These are phyloP conservation scores for Thumatha senex DNA, from an alignment of 2,888 invertebrate genomes.

Conservation along the genomic window DNA sequence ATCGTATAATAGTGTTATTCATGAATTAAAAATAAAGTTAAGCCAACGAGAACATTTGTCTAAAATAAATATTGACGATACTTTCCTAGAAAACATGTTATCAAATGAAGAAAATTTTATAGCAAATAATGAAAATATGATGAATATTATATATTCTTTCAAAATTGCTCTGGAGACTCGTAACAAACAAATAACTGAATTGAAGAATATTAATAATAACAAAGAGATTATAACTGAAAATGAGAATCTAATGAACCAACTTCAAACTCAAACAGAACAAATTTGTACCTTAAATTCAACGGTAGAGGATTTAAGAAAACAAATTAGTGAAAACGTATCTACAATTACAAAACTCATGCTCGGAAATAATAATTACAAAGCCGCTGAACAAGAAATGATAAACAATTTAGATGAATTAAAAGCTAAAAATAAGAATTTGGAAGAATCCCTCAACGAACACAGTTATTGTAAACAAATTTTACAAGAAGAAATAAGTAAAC, in stretches of 20 bases:
- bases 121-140: conserved; percentile 71
- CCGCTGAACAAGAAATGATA: conserved; percentile 41
- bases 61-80: conserved; percentile 45
- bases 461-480: conserved; percentile 30
- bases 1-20: conserved; percentile 58
- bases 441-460: conserved; percentile 37
- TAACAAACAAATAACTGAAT: conserved; percentile 54
- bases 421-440: conserved; percentile 34
- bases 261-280: conserved; percentile 45
- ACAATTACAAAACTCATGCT: conserved; percentile 45
- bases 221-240: conserved; percentile 14
- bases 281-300: conserved; percentile 22
- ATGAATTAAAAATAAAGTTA: conserved; percentile 62
- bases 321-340: conserved; percentile 41
- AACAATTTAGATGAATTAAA: conserved; percentile 37
- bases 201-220: conserved; percentile 41
- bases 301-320: conserved; percentile 33
- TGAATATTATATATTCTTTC: conserved; percentile 62
- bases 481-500: conserved; percentile 40
- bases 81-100: conserved; percentile 56
- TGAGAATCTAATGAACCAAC: conserved; percentile 32
- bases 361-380: conserved; percentile 39
- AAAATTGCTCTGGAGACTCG: conserved; percentile 53
- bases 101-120: conserved; percentile 63
- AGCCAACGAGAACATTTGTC: conserved; percentile 44